These are phyloP conservation scores for Amphimallon solstitiale DNA, from an alignment of 2,888 invertebrate species.

Conservation along the genomic window DNA sequence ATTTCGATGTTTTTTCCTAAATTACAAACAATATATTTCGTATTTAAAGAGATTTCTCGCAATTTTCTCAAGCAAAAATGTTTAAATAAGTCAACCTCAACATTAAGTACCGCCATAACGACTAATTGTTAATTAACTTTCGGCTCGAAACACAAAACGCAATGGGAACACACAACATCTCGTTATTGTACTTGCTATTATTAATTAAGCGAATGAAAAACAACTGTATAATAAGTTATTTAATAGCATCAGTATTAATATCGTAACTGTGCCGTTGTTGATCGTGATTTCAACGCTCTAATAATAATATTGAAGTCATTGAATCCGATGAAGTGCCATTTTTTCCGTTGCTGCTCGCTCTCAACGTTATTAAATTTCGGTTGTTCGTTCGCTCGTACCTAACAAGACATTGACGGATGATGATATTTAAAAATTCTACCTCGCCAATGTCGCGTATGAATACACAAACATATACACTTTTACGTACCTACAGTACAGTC, in stretches of 20 bases:
- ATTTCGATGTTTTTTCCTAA: no score
- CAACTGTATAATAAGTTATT: slow-evolving; percentile 15
- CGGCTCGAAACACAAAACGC: background rate
- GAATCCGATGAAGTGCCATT: slow-evolving; percentile 4
- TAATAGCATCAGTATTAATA: slow-evolving; percentile 17
- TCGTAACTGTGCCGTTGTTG: slow-evolving; percentile 10
- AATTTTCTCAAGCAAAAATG: background rate
- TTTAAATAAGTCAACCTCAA: background rate
- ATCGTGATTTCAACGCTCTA: slow-evolving; percentile 22
- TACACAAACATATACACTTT: background rate
- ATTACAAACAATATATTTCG: no score
- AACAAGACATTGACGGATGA: slow-evolving; percentile 19
- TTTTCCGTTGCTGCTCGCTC: no score
- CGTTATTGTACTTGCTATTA: background rate
- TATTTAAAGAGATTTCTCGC: no score
- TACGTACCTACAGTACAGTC: background rate
- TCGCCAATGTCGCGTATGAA: background rate
- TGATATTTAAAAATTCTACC: slow-evolving; percentile 20
- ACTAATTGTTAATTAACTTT: background rate
- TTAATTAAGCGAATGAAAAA: slow-evolving; percentile 4
- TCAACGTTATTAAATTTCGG: slow-evolving; percentile 10
- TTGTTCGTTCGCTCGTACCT: background rate
- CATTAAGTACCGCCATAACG: background rate
- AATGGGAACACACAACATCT: background rate
- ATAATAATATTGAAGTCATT: slow-evolving; percentile 7